Evolutionary conservation across 2,797 vertebrate species (phyloP).

Genomic region (Synaphobranchus kaupii): DNA sequence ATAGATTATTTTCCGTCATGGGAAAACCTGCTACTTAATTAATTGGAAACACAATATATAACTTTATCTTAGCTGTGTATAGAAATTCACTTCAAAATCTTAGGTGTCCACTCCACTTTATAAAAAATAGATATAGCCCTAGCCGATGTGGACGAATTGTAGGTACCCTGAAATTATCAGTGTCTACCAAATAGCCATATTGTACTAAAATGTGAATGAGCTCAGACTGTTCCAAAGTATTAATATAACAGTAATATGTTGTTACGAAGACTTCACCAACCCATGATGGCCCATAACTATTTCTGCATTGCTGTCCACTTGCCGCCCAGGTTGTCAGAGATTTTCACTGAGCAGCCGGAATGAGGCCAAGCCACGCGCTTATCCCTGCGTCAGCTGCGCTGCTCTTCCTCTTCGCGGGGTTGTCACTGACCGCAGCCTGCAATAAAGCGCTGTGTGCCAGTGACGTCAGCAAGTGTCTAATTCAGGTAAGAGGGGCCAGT

Average conservation of each 20-base stretch:
- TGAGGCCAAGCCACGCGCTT: constrained; percentile 76
- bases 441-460: constrained; percentile 97
- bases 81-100: background rate
- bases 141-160: background rate
- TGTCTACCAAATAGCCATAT: background rate
- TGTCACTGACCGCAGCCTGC: constrained; percentile 79
- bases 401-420: constrained; percentile 76
- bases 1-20: background rate
- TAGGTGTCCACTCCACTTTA: background rate
- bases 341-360: constrained; percentile 69
- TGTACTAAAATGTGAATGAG: background rate
- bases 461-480: constrained; percentile 97
- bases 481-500: constrained; percentile 79
- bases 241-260: background rate
- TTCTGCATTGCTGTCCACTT: constrained; percentile 18
- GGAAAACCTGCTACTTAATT: background rate
- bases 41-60: background rate
- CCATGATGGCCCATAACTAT: background rate
- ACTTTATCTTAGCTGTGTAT: background rate
- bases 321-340: constrained; percentile 58
- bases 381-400: constrained; percentile 66
- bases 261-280: background rate
- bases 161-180: background rate
- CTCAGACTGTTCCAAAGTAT: background rate
- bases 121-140: background rate